phyloP scores from a whole-genome alignment of 2,888 invertebrate species.

The Smittia aterrima region DNA sequence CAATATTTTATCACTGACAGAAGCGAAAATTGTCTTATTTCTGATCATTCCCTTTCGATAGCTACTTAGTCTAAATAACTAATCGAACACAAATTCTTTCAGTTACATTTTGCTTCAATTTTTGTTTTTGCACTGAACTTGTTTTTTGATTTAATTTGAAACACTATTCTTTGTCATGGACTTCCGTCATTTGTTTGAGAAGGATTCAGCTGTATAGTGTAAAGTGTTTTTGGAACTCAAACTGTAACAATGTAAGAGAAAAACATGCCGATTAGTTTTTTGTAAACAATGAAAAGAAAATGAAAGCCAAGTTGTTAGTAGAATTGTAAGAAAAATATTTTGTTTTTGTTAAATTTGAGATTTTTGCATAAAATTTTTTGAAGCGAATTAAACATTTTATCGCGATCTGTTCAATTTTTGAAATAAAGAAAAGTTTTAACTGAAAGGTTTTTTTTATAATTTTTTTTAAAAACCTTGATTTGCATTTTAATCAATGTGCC shows the following conservation, averaged over 20 bases:
- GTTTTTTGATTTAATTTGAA: not conserved
- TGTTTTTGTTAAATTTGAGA: not conserved
- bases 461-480: not conserved
- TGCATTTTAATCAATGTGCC: no score
- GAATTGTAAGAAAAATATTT: no score
- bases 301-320: no score
- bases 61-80: slow-evolving; percentile 27
- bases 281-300: not conserved
- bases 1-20: not conserved
- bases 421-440: not conserved
- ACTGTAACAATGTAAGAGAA: slow-evolving; percentile 20
- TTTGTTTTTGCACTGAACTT: slow-evolving; percentile 24
- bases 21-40: not conserved
- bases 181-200: not conserved
- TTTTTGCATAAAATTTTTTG: no score
- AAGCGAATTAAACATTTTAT: no score
- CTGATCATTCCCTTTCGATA: not conserved
- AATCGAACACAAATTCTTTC: slow-evolving; percentile 19
- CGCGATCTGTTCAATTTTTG: not conserved
- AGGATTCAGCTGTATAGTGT: not conserved
- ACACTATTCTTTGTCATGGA: not conserved
- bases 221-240: not conserved
- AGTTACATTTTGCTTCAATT: slow-evolving; percentile 32
- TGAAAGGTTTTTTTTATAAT: not conserved
- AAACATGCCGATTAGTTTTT: slow-evolving; percentile 1